A percentile compares a stretch with the other conserved stretches of the same genome.
Conservation (phyloP, 2,113 vertebrate genomes). For the Syngnathoides biaculeatus region DNA sequence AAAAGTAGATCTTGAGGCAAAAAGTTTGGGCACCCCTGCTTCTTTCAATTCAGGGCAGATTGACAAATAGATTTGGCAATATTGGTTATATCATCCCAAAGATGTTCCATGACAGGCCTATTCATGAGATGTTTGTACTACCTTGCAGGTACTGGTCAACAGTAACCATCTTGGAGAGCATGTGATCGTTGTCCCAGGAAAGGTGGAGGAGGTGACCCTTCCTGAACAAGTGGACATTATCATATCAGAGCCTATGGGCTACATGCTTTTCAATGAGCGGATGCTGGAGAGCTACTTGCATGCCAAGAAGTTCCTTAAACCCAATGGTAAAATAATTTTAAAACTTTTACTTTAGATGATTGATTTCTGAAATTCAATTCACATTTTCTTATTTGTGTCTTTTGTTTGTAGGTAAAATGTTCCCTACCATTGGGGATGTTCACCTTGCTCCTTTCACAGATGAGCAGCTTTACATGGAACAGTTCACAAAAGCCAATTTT, state of each 20-base stretch:
- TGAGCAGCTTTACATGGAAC: constrained; percentile 98
- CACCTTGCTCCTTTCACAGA: constrained; percentile 95
- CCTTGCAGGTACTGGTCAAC: constrained; percentile 85
- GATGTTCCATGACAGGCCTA: too few relatives aligned
- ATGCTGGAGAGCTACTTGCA: constrained; percentile 98
- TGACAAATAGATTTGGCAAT: too few relatives aligned
- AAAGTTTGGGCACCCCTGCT: too few relatives aligned
- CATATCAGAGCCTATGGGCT: constrained; percentile 96
- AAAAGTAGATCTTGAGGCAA: too few relatives aligned
- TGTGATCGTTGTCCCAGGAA: constrained; percentile 90
- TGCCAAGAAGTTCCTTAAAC: constrained; percentile 94
- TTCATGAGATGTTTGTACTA: background rate
- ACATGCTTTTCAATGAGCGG: constrained; percentile 96
- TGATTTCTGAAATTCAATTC: background rate
- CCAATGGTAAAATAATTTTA: constrained; percentile 71
- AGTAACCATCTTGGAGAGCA: constrained; percentile 88
- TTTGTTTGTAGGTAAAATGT: constrained; percentile 86
- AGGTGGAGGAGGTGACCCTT: constrained; percentile 90
- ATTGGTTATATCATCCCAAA: too few relatives aligned
- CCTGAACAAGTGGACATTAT: constrained; percentile 95
- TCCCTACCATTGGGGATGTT: constrained; percentile 93
- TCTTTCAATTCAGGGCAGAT: too few relatives aligned
- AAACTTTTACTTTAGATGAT: background rate
- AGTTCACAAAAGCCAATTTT: constrained; percentile 98
- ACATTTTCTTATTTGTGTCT: background rate